Base-by-base conservation (phyloP, 1,140 invertebrate species). In the Halotydeus destructor region DNA sequence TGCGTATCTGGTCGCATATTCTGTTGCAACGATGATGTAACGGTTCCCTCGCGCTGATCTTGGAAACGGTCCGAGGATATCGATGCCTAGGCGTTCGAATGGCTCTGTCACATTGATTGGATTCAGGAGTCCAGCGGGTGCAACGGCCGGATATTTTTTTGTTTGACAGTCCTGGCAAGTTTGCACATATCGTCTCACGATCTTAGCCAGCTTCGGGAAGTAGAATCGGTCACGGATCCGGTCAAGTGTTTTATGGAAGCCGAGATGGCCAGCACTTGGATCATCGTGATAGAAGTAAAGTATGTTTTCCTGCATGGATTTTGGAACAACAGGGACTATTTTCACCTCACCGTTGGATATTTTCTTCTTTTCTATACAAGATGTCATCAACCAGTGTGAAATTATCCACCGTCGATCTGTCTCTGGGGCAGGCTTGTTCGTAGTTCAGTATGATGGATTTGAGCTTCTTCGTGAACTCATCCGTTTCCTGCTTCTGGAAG, bases 1-100 rank as follows among this genome's bases (percentile, higher is more conserved):
- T 9, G 30, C 28, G 40, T 39, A 57, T 42, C 52, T 51, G 11
- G 52, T 53, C 21, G 51, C 53, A 22, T 52, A 55, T 38, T 57
- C 54, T 8, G 40, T 30, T 0, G 49, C 27, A 8, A 52, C 47
- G 5, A 54, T 25, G 11, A 57, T 50, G 38, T 55, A 55, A 22
- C 38, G 45, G 19, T 52, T 52, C 8, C 49, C 49, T 12, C 30
- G 30, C 16, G 41, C 23, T 6, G 52, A 50, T 3, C 18, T 24
- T 8, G 44, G 46, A 8, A 55, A 36, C 8, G 48, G 48, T 1
- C 54, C 54, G 9, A 51, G 9, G 25, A 56, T 48, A 41, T 57
- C 54, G 14, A 56, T 43, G n/a, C 53, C 53, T 4, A 52, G 30
- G 11, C 41, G 46, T 19, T 51, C 48, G 22, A 52, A 37, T 5